Evolutionary conservation across 2,888 invertebrate genomes (phyloP).

Genomic region (Acheta domesticus): DNA sequence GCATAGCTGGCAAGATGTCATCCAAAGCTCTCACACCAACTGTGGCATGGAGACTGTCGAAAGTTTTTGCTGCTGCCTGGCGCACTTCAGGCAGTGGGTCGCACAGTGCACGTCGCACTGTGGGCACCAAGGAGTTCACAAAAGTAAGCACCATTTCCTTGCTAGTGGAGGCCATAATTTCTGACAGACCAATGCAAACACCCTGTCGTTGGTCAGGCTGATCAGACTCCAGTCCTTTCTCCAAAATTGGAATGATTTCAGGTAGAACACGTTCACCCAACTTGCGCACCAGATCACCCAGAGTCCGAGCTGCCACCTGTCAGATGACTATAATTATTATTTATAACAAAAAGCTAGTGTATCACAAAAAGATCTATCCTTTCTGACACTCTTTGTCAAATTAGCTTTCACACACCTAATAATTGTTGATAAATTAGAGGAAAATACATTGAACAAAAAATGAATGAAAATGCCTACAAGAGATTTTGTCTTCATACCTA

Average conservation of each 20-base stretch:
- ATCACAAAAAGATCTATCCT: no score
- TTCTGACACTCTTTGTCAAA: no score
- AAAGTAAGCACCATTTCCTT: slow-evolving; percentile 90
- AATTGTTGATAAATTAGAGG: no score
- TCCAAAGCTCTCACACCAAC: slow-evolving; percentile 92
- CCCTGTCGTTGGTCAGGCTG: slow-evolving; percentile 95
- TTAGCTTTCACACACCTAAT: no score
- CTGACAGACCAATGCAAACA: slow-evolving; percentile 95
- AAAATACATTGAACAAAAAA: no score
- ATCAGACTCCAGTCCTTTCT: slow-evolving; percentile 86
- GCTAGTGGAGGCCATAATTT: slow-evolving; percentile 96
- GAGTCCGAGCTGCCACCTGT: slow-evolving; percentile 85
- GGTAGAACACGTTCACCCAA: slow-evolving; percentile 95
- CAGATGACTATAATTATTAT: slow-evolving; percentile 21
- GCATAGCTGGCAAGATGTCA: slow-evolving; percentile 91
- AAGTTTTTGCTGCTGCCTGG: slow-evolving; percentile 92
- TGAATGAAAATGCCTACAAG: no score
- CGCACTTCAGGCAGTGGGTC: slow-evolving; percentile 92
- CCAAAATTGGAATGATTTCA: slow-evolving; percentile 96
- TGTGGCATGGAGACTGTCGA: slow-evolving; percentile 91
- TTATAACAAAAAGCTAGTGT: no score
- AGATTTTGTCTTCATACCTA: no score
- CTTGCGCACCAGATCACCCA: slow-evolving; percentile 95
- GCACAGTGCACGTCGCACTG: slow-evolving; percentile 89
- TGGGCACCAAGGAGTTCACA: slow-evolving; percentile 84